A percentile compares a stretch with the other conserved stretches of the same genome.
These are phyloP conservation scores for Merluccius polli DNA, from an alignment of 2,797 vertebrate species.

Conservation along the genomic window DNA sequence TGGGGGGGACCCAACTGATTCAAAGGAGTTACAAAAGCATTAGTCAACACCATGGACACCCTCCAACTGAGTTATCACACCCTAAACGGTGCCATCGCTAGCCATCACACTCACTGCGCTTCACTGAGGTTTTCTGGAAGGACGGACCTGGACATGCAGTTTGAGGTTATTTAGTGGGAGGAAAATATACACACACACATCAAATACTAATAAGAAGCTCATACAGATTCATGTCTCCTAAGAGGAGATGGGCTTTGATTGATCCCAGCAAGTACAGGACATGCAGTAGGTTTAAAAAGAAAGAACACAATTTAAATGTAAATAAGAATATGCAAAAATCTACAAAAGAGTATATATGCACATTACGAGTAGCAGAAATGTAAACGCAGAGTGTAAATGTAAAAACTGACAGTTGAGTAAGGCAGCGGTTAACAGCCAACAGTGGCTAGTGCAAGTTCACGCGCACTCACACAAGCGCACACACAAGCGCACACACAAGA, in stretches of 20 bases:
- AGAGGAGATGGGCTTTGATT: too few species aligned
- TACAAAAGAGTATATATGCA: too few species aligned
- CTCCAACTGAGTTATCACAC: not conserved
- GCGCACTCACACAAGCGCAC: not conserved
- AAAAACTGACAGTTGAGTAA: too few species aligned
- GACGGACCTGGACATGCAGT: slow-evolving; percentile 42
- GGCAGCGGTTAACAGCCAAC: too few species aligned
- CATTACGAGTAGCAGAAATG: too few species aligned
- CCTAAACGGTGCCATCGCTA: slow-evolving; percentile 23
- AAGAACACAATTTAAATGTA: not conserved
- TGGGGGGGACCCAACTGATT: not conserved
- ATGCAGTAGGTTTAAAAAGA: too few species aligned
- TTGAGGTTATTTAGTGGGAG: slow-evolving; percentile 41
- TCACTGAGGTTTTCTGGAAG: slow-evolving; percentile 58
- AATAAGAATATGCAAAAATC: not conserved
- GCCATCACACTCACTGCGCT: slow-evolving; percentile 60
- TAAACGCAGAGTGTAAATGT: too few species aligned
- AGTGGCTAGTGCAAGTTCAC: not conserved
- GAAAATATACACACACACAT: not conserved
- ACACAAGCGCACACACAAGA: not conserved
- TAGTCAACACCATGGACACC: not conserved
- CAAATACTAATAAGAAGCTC: too few species aligned
- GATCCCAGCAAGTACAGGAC: too few species aligned
- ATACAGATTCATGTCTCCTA: too few species aligned
- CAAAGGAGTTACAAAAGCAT: not conserved